Conservation (phyloP, 2,113 vertebrate genomes). For the Pardalotus punctatus region DNA sequence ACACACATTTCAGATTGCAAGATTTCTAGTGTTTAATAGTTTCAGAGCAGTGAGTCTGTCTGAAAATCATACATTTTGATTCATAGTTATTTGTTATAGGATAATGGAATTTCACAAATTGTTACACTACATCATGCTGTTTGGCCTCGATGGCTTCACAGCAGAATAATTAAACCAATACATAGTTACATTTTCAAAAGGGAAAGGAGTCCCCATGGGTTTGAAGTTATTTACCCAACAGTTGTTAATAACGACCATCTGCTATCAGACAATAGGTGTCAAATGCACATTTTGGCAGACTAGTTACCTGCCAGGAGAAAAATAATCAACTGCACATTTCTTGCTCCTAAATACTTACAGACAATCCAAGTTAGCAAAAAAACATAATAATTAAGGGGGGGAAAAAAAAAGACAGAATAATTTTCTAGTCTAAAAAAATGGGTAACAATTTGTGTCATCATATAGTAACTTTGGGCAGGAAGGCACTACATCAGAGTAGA, state of each 20-base stretch:
- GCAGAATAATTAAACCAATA: constrained; percentile 44
- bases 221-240: constrained; percentile 58
- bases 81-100: constrained; percentile 9
- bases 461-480: background rate
- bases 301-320: constrained; percentile 51
- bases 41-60: background rate
- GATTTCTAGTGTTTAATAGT: background rate
- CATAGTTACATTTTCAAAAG: constrained; percentile 36
- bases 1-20: constrained; percentile 34
- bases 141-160: constrained; percentile 34
- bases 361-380: constrained; percentile 23
- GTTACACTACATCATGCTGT: constrained; percentile 37
- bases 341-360: background rate
- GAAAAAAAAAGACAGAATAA: background rate
- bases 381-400: background rate
- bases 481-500: background rate
- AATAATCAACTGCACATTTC: constrained; percentile 56
- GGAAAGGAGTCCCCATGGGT: constrained; percentile 23
- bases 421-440: background rate
- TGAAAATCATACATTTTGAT: constrained; percentile 47
- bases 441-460: background rate
- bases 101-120: constrained; percentile 37
- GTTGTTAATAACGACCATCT: constrained; percentile 55
- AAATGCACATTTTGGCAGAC: constrained; percentile 59
- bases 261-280: constrained; percentile 66